A percentile compares a stretch with the other conserved stretches of the same genome.
phyloP scores from a whole-genome alignment of 2,113 vertebrate species.

The Corynorhinus townsendii region DNA sequence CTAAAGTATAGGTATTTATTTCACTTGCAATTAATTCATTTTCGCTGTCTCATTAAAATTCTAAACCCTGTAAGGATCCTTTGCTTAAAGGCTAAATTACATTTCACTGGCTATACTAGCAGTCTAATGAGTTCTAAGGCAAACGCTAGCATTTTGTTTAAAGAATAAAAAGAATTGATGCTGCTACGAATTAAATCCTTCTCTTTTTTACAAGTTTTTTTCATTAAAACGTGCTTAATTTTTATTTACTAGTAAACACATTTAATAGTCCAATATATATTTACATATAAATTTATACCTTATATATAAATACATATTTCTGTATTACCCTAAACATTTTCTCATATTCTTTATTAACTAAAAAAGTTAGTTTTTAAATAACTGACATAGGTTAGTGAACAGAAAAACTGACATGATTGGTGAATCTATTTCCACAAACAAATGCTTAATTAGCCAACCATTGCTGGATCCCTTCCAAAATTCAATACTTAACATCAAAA shows the following conservation, averaged over 20 bases:
- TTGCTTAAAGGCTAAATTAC: slow-evolving; percentile 78
- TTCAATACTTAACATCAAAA: neutral
- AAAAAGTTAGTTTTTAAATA: neutral
- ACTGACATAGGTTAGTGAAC: neutral
- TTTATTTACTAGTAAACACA: neutral
- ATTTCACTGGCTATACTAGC: slow-evolving; percentile 69
- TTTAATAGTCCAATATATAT: neutral
- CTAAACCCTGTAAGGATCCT: slow-evolving; percentile 70
- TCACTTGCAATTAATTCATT: slow-evolving; percentile 73
- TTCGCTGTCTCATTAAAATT: slow-evolving; percentile 77
- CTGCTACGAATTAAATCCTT: neutral
- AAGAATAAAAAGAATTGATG: neutral
- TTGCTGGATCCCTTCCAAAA: neutral
- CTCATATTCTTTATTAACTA: neutral
- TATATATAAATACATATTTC: neutral
- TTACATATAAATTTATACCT: neutral
- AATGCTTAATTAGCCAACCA: neutral
- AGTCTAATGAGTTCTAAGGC: slow-evolving; percentile 58
- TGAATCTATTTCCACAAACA: neutral
- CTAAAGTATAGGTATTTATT: slow-evolving; percentile 68
- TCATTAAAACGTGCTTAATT: neutral
- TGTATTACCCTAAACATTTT: neutral
- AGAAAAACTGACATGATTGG: neutral
- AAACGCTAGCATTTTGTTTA: slow-evolving; percentile 17
- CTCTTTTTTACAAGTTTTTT: neutral